Evolutionary conservation across 2,797 vertebrate species (phyloP).

Genomic region (Sebastiscus tertius): DNA sequence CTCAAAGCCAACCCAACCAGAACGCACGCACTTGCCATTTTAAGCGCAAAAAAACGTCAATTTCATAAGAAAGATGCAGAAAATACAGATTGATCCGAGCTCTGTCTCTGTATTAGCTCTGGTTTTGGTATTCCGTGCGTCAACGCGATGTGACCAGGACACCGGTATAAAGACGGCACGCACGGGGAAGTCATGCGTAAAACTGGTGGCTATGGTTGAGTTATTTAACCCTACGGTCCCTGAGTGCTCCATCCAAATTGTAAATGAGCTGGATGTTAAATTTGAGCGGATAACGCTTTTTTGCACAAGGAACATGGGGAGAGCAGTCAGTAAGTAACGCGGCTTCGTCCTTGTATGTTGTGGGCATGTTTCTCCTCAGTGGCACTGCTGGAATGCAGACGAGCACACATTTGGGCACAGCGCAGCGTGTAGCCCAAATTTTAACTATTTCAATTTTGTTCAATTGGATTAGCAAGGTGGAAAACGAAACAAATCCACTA

Average conservation of each 20-base stretch:
- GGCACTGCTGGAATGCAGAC: conserved; percentile 71
- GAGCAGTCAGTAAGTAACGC: conserved; percentile 11
- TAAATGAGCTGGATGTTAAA: conserved; percentile 32
- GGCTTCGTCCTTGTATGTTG: conserved; percentile 53
- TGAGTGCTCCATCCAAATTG: conserved; percentile 53
- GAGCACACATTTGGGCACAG: conserved; percentile 39
- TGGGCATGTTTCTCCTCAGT: conserved; percentile 34
- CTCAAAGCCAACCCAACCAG: conserved; percentile 47
- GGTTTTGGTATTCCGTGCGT: conserved; percentile 56
- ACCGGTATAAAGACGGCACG: conserved; percentile 39
- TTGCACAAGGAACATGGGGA: background rate
- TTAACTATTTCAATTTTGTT: conserved; percentile 26
- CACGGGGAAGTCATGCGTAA: conserved; percentile 75
- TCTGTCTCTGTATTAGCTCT: conserved; percentile 9
- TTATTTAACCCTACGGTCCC: conserved; percentile 73
- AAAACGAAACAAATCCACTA: conserved; percentile 43
- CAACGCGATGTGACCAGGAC: conserved; percentile 50
- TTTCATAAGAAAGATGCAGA: conserved; percentile 19
- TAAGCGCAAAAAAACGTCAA: conserved; percentile 10
- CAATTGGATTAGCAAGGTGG: background rate
- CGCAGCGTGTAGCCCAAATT: conserved; percentile 12
- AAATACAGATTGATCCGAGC: conserved; percentile 29
- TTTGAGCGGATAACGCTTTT: conserved; percentile 9
- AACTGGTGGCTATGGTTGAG: conserved; percentile 54
- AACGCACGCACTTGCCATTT: conserved; percentile 59